Evolutionary conservation across 2,113 vertebrate species (phyloP).

Genomic region (Ascaphus truei): DNA sequence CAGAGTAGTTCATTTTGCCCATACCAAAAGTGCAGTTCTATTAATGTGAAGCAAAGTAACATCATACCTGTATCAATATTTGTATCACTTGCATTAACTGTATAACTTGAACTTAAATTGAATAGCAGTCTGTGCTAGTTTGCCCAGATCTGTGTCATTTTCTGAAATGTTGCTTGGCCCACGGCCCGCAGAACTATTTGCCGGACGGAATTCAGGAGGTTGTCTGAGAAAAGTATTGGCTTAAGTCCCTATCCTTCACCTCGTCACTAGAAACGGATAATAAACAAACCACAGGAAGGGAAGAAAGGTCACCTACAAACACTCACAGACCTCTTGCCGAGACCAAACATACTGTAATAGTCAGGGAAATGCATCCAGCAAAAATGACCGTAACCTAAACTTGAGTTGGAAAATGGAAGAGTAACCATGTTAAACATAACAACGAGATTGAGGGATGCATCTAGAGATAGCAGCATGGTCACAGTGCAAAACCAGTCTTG

Average conservation of each 20-base stretch:
- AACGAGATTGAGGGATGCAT: not conserved
- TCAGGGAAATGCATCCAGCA: not conserved
- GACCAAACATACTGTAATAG: constrained; percentile 27
- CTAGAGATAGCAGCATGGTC: constrained; percentile 12
- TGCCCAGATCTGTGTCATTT: constrained; percentile 30
- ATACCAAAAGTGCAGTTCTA: too few relatives aligned
- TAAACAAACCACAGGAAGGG: constrained; percentile 36
- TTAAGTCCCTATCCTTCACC: constrained; percentile 17
- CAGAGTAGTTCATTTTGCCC: too few relatives aligned
- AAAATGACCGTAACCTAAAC: constrained; percentile 1
- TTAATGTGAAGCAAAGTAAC: not conserved
- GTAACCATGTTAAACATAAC: not conserved
- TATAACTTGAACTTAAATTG: constrained; percentile 1
- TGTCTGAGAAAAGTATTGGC: constrained; percentile 30
- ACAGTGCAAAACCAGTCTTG: not conserved
- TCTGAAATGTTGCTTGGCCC: constrained; percentile 14
- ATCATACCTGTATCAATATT: constrained; percentile 11
- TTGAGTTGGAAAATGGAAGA: not conserved
- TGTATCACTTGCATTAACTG: constrained; percentile 18
- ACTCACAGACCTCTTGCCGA: constrained; percentile 33
- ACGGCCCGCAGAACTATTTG: constrained; percentile 11
- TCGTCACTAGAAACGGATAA: constrained; percentile 33
- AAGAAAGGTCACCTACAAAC: constrained; percentile 28
- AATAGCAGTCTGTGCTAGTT: constrained; percentile 11
- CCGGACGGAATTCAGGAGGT: constrained; percentile 19